Base-by-base conservation (phyloP, 2,113 vertebrate species). In the Ariopsis seemanni region DNA sequence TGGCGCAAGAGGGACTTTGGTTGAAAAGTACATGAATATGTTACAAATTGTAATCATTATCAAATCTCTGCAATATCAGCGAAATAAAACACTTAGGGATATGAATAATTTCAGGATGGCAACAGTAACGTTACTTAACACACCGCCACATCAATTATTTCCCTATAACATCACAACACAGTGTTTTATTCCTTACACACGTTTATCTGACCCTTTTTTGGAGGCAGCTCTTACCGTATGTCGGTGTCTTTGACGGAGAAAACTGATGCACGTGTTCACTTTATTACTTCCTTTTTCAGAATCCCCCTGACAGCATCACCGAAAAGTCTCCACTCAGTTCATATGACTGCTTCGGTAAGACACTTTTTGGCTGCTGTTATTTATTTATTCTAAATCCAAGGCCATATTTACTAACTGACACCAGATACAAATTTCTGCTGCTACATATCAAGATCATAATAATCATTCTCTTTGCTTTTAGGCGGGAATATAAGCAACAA, bases 401-500 rank as follows among this genome's bases (percentile, higher is more conserved):
- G 5, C 5, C 0, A 15, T 8, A 17, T 17, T 30, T 18, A 30
- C 6, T 7, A 8, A 15, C 0, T 2, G 5, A 55, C 12, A 8
- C 8, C 12, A 3, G 14, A 55, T 11, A 25, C 7, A 0, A 12
- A 22, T 4, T 55, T 27, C 50, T 15, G 50, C 25, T 53, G 10
- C 22, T 6, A 52, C 52, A 4, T 10, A 75, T 50, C 18, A 22
- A 48, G 22, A 57, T 30, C 53, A 4, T 80, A 27, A 57, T 57
- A 57, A 80, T n/a, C 50, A 2, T 58, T 42, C 27, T 80, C 7
- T 58, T 34, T 58, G 15, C 27, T 80, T 80, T 18, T 80, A 80
- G 78, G 0, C 2, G 0, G 5, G 15, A 22, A 5, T 1, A 27
- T 9, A 30, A 6, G 8, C 0, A 0, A 58, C 5, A 11, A 8